These are phyloP conservation scores for Empidonax alnorum DNA, from an alignment of 2,113 vertebrate genomes.

Conservation along the genomic window DNA sequence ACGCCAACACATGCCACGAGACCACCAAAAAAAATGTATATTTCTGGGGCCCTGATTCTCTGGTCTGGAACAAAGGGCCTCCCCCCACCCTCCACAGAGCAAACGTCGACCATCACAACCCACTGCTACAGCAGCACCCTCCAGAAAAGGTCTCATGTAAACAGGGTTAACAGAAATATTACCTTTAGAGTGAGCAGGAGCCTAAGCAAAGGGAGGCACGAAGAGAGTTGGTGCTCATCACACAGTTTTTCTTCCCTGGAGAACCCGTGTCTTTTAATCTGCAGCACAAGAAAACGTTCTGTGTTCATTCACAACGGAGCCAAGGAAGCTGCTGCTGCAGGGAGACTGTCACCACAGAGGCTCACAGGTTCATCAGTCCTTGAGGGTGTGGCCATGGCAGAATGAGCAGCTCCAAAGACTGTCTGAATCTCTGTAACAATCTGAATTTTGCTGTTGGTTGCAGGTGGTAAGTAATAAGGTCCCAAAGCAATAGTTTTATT, in stretches of 20 bases:
- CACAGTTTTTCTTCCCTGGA: neutral
- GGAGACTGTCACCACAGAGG: rapidly evolving
- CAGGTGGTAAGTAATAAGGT: neutral
- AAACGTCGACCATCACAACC: neutral
- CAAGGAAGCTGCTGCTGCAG: neutral
- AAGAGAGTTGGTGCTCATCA: neutral
- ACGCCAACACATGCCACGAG: rapidly evolving
- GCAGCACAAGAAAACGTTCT: neutral
- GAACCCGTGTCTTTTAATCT: neutral
- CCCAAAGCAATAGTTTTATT: neutral
- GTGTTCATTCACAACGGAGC: rapidly evolving
- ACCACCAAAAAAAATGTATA: neutral
- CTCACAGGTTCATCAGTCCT: neutral
- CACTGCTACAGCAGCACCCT: rapidly evolving
- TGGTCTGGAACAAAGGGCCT: neutral
- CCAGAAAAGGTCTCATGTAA: neutral
- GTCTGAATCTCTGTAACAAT: neutral
- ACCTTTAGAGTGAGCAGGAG: neutral
- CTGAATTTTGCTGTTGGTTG: neutral
- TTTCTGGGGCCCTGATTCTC: neutral
- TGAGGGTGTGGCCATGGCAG: rapidly evolving
- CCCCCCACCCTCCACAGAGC: neutral
- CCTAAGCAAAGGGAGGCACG: rapidly evolving
- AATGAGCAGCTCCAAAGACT: neutral
- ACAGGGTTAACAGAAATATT: rapidly evolving